Evolutionary conservation across 2,888 invertebrate genomes (phyloP).

Genomic region (Tryphoninae sp.): DNA sequence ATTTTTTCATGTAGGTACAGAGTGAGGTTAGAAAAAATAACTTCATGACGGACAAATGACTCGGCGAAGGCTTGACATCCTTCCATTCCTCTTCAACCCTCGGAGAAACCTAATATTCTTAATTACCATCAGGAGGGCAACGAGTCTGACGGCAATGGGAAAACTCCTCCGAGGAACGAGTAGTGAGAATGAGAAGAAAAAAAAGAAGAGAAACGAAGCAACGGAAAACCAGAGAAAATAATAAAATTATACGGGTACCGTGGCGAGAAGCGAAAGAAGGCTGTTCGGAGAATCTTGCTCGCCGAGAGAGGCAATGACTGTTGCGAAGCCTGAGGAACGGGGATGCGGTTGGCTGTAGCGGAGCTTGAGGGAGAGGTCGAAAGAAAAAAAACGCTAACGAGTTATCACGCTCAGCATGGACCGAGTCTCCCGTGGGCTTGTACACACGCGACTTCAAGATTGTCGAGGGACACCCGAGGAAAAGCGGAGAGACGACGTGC

Average conservation of each 20-base stretch:
- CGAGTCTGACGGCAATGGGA: slow-evolving; percentile 49
- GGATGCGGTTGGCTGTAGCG: slow-evolving; percentile 1
- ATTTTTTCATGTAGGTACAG: slow-evolving; percentile 5
- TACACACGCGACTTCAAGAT: slow-evolving; percentile 58
- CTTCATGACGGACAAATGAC: slow-evolving; percentile 38
- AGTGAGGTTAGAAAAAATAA: slow-evolving; percentile 8
- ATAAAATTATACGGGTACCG: slow-evolving; percentile 52
- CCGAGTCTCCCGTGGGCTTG: slow-evolving; percentile 35
- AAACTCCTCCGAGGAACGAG: slow-evolving; percentile 37
- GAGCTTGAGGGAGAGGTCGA: slow-evolving; percentile 25
- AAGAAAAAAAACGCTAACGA: slow-evolving; percentile 53
- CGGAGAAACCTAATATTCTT: slow-evolving; percentile 66
- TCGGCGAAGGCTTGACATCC: slow-evolving; percentile 33
- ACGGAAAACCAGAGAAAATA: slow-evolving; percentile 48
- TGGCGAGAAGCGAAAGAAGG: slow-evolving; percentile 35
- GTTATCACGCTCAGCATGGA: slow-evolving; percentile 52
- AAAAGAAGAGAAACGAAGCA: neutral
- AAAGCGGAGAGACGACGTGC: slow-evolving; percentile 11
- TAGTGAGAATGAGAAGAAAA: slow-evolving; percentile 17
- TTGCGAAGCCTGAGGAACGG: slow-evolving; percentile 39
- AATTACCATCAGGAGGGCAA: slow-evolving; percentile 64
- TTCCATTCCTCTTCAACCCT: slow-evolving; percentile 14
- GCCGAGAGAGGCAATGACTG: slow-evolving; percentile 47
- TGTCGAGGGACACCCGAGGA: slow-evolving; percentile 51
- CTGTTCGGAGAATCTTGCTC: slow-evolving; percentile 42